Percentiles rank a stretch among this genome's conserved stretches.
These are phyloP conservation scores for Phrynocephalus forsythii DNA, from an alignment of 2,797 vertebrate species.

Conservation along the genomic window DNA sequence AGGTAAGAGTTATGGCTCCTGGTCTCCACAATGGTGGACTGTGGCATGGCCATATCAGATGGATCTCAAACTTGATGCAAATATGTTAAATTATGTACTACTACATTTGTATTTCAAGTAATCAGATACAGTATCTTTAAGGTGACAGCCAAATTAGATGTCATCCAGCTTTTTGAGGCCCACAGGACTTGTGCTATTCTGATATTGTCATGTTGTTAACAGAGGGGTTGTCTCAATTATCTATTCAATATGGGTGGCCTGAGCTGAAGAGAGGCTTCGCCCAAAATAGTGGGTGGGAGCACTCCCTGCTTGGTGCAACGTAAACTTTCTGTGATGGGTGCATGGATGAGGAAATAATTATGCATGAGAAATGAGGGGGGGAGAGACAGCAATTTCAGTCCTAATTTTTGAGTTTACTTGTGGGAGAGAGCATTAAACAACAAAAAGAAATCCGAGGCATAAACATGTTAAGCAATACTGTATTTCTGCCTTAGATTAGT, in stretches of 20 bases:
- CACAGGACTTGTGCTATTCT: background rate
- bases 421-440: no score
- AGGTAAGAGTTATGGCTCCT: constrained; percentile 78
- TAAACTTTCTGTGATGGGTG: no score
- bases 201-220: background rate
- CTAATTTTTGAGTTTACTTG: no score
- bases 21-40: background rate
- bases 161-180: background rate
- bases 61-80: background rate
- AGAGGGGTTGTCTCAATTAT: background rate
- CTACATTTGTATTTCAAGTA: background rate
- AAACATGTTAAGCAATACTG: no score
- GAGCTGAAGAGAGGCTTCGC: no score
- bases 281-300: no score
- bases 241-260: no score
- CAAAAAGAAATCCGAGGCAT: no score
- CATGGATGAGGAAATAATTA: background rate
- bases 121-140: background rate
- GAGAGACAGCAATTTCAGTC: no score
- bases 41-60: background rate
- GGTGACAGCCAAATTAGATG: background rate
- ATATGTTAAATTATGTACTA: background rate
- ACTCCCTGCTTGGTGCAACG: no score
- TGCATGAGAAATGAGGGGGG: no score
- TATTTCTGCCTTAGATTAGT: background rate